Percentiles rank a stretch among this genome's conserved stretches.
Evolutionary conservation across 2,113 vertebrate species (phyloP).

Genomic region (Calidris pygmaea): DNA sequence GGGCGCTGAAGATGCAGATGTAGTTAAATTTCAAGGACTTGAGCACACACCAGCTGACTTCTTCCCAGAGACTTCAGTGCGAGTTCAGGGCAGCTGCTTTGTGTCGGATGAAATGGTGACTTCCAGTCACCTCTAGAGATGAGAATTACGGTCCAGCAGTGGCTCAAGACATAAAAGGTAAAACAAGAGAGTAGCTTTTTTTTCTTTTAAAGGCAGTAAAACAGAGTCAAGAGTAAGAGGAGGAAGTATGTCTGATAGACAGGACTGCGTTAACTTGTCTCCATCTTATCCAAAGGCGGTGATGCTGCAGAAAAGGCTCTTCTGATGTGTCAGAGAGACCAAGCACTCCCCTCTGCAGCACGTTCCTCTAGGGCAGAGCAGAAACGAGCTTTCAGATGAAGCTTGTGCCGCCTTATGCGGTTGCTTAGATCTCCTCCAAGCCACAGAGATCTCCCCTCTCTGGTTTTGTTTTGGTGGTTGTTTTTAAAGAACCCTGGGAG

Average conservation of each 20-base stretch:
- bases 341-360: not conserved
- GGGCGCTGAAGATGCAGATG: not conserved
- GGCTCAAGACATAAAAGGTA: not conserved
- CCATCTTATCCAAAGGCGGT: constrained; percentile 44
- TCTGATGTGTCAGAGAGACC: constrained; percentile 55
- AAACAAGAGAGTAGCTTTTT: not conserved
- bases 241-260: constrained; percentile 4
- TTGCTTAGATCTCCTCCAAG: constrained; percentile 39
- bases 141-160: not conserved
- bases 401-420: not conserved
- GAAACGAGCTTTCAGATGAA: constrained; percentile 9
- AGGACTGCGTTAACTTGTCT: not conserved
- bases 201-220: not conserved
- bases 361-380: constrained; percentile 47
- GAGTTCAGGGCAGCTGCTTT: not conserved
- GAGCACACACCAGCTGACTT: not conserved
- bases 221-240: constrained; percentile 16
- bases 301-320: constrained; percentile 18
- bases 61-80: not conserved
- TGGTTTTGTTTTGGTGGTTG: constrained; percentile 43
- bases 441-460: not conserved
- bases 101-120: not conserved
- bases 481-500: constrained; percentile 13
- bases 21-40: not conserved
- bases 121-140: not conserved